Percentiles rank a stretch among this genome's conserved stretches.
Evolutionary conservation across 2,113 vertebrate genomes (phyloP).

Genomic region (Rhea americana): DNA sequence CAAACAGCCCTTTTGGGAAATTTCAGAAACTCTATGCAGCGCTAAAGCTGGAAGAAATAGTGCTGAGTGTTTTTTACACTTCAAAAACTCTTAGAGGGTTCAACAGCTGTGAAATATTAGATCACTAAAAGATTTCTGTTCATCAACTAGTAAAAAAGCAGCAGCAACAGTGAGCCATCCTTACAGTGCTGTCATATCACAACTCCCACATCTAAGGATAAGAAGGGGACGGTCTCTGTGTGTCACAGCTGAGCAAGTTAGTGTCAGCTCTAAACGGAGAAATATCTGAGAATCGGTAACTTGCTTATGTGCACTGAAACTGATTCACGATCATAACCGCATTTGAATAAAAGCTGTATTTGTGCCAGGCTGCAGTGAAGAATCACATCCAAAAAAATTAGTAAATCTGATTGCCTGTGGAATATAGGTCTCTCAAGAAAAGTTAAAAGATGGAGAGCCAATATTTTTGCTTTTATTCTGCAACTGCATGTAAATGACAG

Average conservation of each 20-base stretch:
- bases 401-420: not conserved
- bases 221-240: not conserved
- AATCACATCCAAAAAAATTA: not conserved
- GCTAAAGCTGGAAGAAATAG: not conserved
- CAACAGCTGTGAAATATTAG: not conserved
- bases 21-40: not conserved
- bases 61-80: not conserved
- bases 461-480: not conserved
- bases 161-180: not conserved
- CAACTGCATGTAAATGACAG: not conserved
- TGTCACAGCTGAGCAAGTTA: not conserved
- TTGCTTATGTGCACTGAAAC: not conserved
- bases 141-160: not conserved
- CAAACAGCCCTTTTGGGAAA: constrained; percentile 26
- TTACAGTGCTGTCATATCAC: not conserved
- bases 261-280: not conserved
- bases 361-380: not conserved
- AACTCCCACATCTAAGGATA: not conserved
- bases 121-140: not conserved
- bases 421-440: not conserved
- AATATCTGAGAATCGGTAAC: not conserved
- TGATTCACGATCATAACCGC: not conserved
- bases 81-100: constrained; percentile 6
- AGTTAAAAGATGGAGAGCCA: not conserved
- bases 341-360: not conserved